These are phyloP conservation scores for Notiomystis cincta DNA, from an alignment of 2,113 vertebrate species.

Conservation along the genomic window DNA sequence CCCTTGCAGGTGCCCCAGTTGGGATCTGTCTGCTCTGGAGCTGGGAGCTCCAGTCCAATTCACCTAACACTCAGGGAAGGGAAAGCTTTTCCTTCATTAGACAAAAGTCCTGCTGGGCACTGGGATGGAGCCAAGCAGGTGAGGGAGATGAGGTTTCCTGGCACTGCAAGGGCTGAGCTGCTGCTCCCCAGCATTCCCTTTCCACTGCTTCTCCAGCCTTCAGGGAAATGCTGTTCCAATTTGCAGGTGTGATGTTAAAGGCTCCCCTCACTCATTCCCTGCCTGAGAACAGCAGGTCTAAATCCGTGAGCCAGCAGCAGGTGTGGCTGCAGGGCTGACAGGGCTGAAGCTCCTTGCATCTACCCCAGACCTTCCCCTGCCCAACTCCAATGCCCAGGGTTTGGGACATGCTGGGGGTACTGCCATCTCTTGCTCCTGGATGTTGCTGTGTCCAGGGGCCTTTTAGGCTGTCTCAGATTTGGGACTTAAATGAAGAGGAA, in stretches of 20 bases:
- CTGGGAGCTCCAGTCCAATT: background rate
- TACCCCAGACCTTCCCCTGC: accelerated
- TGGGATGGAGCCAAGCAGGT: background rate
- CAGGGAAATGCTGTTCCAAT: background rate
- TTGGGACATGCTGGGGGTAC: background rate
- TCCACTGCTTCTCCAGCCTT: background rate
- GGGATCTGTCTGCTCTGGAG: background rate
- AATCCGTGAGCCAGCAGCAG: background rate
- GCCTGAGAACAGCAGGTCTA: background rate
- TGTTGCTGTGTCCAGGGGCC: background rate
- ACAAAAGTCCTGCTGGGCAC: background rate
- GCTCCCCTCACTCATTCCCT: background rate
- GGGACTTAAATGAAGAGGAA: background rate
- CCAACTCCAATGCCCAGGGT: background rate
- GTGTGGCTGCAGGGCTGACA: background rate
- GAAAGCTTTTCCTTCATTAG: background rate
- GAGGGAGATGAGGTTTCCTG: background rate
- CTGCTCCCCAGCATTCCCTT: background rate
- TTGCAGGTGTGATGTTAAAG: background rate
- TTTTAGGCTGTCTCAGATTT: background rate
- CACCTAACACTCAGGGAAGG: background rate
- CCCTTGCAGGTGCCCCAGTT: accelerated
- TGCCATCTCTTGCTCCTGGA: background rate
- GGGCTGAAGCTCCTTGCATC: background rate
- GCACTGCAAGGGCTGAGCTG: background rate